Evolutionary conservation across 2,888 invertebrate genomes (phyloP).

Genomic region (Idaea dimidiata): DNA sequence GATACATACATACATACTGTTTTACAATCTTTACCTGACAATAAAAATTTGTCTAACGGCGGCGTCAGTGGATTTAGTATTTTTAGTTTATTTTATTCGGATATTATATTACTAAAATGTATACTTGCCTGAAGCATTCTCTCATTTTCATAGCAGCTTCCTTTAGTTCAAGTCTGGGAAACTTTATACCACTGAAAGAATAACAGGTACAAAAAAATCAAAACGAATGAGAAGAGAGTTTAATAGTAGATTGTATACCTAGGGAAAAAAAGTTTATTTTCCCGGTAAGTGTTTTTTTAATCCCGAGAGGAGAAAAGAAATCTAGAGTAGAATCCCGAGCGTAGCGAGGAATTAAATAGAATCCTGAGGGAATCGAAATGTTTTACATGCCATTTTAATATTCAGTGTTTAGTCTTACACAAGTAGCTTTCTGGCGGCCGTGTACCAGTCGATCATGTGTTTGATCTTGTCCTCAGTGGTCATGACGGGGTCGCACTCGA

Average conservation of each 20-base stretch:
- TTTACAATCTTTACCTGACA: too few relatives aligned
- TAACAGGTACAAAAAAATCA: not conserved
- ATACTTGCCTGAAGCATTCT: conserved; percentile 60
- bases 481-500: conserved; percentile 90
- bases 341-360: too few relatives aligned
- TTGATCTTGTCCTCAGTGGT: conserved; percentile 86
- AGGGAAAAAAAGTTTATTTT: too few relatives aligned
- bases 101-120: too few relatives aligned
- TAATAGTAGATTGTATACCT: too few relatives aligned
- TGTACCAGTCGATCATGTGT: conserved; percentile 92
- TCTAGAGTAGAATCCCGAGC: too few relatives aligned
- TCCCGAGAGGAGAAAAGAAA: too few relatives aligned
- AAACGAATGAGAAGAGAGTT: not conserved
- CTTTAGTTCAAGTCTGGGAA: conserved; percentile 60
- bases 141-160: conserved; percentile 59
- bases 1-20: conserved; percentile 18
- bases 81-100: not conserved
- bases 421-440: conserved; percentile 82
- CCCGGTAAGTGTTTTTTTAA: too few relatives aligned
- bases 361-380: too few relatives aligned
- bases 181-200: conserved; percentile 62
- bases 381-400: too few relatives aligned
- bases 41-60: too few relatives aligned
- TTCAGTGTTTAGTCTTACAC: conserved; percentile 63
- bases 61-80: not conserved